These are phyloP conservation scores for Sula dactylatra DNA, from an alignment of 2,113 vertebrate genomes.

Conservation along the genomic window DNA sequence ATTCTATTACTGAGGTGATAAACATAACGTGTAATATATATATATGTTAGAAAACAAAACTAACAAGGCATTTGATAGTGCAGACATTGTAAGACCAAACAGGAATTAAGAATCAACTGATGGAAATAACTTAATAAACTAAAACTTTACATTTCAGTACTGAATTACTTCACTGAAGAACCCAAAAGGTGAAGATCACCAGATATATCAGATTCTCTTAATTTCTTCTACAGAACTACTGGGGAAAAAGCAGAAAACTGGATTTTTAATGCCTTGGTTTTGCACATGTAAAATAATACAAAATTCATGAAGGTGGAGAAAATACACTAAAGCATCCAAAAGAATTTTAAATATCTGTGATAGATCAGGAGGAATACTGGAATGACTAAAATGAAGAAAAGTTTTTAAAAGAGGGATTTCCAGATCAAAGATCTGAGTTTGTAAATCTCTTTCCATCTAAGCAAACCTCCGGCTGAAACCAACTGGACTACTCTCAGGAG, in stretches of 20 bases:
- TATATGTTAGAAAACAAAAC: neutral
- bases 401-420: neutral
- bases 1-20: neutral
- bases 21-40: neutral
- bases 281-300: neutral
- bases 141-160: neutral
- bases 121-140: neutral
- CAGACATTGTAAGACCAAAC: neutral
- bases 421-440: neutral
- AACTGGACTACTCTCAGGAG: neutral
- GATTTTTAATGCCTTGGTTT: constrained; percentile 5
- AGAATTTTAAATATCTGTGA: neutral
- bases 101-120: neutral
- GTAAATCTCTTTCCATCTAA: neutral
- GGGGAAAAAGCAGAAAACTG: neutral
- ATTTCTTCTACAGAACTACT: neutral
- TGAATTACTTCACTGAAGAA: neutral
- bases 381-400: neutral
- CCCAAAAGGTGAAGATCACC: neutral
- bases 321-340: constrained; percentile 10
- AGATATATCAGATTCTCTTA: neutral
- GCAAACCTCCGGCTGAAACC: neutral
- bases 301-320: constrained; percentile 9
- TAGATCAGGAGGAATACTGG: neutral
- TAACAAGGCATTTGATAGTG: neutral